Conservation (phyloP, 2,113 vertebrate genomes). For the Tragelaphus strepsiceros region DNA sequence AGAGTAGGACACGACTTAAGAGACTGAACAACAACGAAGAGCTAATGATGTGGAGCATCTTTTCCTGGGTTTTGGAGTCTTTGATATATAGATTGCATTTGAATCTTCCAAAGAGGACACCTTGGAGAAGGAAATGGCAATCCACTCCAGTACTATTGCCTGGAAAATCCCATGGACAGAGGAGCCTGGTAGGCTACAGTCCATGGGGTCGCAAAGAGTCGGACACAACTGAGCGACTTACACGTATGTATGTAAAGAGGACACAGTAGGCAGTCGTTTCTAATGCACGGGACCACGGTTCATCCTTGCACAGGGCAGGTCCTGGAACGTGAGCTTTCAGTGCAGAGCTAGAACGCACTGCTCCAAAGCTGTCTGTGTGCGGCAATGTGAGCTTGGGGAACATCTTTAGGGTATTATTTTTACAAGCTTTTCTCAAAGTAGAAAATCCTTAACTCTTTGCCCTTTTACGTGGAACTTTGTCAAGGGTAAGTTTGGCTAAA, state of each 20-base stretch:
- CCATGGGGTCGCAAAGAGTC: no score
- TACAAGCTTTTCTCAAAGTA: neutral
- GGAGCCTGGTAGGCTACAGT: no score
- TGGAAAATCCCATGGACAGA: no score
- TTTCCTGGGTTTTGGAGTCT: neutral
- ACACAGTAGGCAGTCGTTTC: neutral
- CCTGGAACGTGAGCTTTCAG: neutral
- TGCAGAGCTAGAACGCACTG: neutral
- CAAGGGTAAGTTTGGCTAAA: neutral
- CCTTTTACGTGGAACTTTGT: neutral
- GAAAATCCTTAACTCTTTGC: neutral
- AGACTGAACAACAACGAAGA: neutral
- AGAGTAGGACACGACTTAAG: neutral
- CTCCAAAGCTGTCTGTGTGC: neutral
- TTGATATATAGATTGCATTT: neutral
- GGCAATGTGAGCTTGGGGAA: neutral
- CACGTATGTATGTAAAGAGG: neutral
- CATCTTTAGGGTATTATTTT: neutral
- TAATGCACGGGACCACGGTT: fast-evolving
- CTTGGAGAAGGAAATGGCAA: no score
- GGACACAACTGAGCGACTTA: no score
- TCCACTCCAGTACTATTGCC: no score
- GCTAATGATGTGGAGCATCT: neutral
- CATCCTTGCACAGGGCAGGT: neutral
- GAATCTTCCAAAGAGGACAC: neutral